These are phyloP conservation scores for Ferdinandea cuprea DNA, from an alignment of 2,888 invertebrate species.

Conservation along the genomic window DNA sequence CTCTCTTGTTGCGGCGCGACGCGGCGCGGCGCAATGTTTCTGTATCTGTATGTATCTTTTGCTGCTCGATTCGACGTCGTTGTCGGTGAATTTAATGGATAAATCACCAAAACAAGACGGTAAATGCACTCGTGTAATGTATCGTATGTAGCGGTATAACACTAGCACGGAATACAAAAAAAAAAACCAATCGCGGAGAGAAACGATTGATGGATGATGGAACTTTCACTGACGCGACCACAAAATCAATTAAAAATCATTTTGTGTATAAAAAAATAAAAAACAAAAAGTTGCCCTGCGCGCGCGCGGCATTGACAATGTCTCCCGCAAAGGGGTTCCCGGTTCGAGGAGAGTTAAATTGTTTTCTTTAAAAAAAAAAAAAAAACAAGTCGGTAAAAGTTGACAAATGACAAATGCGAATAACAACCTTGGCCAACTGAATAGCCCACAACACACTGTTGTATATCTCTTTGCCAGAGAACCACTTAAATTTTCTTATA, in stretches of 20 bases:
- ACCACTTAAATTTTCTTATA: conserved; percentile 10
- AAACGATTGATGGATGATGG: conserved; percentile 67
- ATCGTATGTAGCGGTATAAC: conserved; percentile 46
- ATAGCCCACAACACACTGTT: conserved; percentile 42
- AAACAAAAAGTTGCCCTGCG: conserved; percentile 37
- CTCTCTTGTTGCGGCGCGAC: conserved; percentile 7
- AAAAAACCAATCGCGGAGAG: conserved; percentile 62
- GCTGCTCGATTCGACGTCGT: too few species aligned
- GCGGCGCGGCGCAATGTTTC: background rate
- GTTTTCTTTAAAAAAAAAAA: conserved; percentile 40
- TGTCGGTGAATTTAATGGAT: conserved; percentile 53
- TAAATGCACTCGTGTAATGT: conserved; percentile 60
- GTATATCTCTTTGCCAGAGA: conserved; percentile 30
- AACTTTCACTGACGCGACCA: conserved; percentile 74
- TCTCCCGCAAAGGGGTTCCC: conserved; percentile 14
- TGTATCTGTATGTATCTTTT: background rate
- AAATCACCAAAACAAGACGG: conserved; percentile 66
- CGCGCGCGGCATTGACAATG: conserved; percentile 27
- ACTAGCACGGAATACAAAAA: conserved; percentile 57
- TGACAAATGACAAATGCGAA: conserved; percentile 20
- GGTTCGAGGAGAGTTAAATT: conserved; percentile 18
- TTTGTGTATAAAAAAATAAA: conserved; percentile 63
- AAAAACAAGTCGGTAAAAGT: conserved; percentile 59
- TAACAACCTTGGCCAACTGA: conserved; percentile 67
- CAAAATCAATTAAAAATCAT: conserved; percentile 74